Evolutionary conservation across 2,888 invertebrate genomes (phyloP).

Genomic region (Peribatodes rhomboidaria): DNA sequence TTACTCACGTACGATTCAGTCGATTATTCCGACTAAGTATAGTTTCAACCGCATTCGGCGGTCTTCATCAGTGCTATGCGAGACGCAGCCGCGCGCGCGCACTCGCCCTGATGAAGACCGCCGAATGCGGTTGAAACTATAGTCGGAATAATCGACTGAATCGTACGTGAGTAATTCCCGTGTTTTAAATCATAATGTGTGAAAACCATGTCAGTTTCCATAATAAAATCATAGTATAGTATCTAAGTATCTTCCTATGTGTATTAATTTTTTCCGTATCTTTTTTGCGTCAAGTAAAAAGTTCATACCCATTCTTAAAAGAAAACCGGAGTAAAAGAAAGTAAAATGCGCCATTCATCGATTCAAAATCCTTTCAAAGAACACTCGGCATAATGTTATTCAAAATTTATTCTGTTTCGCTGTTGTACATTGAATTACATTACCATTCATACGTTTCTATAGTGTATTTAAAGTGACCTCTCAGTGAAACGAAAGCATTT

Average conservation of each 20-base stretch:
- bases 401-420: constrained; percentile 68
- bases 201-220: no score
- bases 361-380: constrained; percentile 71
- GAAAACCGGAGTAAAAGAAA: constrained; percentile 23
- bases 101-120: no score
- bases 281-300: constrained; percentile 20
- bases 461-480: constrained; percentile 59
- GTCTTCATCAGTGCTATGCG: no score
- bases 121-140: no score
- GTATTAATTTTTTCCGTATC: constrained; percentile 4
- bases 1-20: no score
- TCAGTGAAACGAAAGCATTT: constrained; percentile 42
- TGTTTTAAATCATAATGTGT: no score
- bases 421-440: constrained; percentile 67
- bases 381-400: constrained; percentile 72
- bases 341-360: constrained; percentile 56
- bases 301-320: constrained; percentile 14
- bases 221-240: constrained; percentile 3
- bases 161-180: no score
- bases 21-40: no score
- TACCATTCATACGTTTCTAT: constrained; percentile 59
- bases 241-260: constrained; percentile 7
- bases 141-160: no score
- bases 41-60: no score
- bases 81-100: no score